phyloP scores from a whole-genome alignment of 2,797 vertebrate genomes.

The Chrysocyon brachyurus region DNA sequence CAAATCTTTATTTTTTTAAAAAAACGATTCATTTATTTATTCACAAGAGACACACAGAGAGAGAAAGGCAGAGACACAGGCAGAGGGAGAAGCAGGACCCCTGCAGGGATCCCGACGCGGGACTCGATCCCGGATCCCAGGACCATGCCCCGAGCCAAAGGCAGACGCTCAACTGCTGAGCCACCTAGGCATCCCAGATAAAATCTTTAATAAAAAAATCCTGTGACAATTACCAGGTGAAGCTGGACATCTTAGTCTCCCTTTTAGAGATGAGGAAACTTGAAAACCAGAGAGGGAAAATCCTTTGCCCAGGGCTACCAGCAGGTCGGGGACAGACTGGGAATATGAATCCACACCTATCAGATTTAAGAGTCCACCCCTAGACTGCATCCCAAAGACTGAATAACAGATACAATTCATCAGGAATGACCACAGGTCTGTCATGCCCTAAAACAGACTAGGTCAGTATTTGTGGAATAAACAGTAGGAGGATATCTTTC shows the following conservation, averaged over 20 bases:
- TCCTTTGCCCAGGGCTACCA: background rate
- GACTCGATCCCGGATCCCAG: too few relatives aligned
- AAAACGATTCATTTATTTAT: too few relatives aligned
- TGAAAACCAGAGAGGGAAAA: background rate
- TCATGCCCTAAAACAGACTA: background rate
- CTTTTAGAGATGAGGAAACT: slow-evolving; percentile 6
- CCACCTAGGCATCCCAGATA: too few relatives aligned
- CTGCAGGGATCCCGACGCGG: too few relatives aligned
- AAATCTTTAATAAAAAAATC: too few relatives aligned
- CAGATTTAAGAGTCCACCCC: background rate
- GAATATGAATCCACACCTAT: background rate
- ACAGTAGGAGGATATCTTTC: background rate
- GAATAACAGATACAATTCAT: background rate
- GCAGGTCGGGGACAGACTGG: background rate
- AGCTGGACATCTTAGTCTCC: background rate
- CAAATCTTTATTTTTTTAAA: too few relatives aligned
- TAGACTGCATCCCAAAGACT: background rate
- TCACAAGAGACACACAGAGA: too few relatives aligned
- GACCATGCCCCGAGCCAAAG: too few relatives aligned
- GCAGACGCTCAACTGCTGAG: too few relatives aligned
- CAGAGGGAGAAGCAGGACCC: too few relatives aligned
- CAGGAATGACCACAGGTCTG: background rate
- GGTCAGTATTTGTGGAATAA: background rate
- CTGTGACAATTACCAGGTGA: background rate
- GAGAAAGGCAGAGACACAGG: too few relatives aligned